These are phyloP conservation scores for Eilema caniola DNA, from an alignment of 2,888 invertebrate genomes.

Conservation along the genomic window DNA sequence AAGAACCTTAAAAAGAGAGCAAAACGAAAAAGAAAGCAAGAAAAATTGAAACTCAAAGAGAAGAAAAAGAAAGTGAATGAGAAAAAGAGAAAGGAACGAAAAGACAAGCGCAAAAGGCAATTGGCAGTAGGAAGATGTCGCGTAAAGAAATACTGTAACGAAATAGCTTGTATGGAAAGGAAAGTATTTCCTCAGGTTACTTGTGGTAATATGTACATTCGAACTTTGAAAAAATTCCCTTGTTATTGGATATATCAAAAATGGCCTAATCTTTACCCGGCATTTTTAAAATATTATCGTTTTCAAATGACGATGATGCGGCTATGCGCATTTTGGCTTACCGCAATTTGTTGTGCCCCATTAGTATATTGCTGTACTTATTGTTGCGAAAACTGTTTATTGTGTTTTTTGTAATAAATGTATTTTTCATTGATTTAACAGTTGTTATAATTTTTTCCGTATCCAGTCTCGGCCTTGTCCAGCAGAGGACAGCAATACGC, in stretches of 20 bases:
- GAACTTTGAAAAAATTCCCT: slow-evolving; percentile 24
- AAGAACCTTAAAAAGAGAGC: background rate
- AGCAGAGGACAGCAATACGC: too few relatives aligned
- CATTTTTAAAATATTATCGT: slow-evolving; percentile 43
- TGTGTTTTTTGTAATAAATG: slow-evolving; percentile 10
- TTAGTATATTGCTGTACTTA: slow-evolving; percentile 52
- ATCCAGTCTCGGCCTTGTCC: too few relatives aligned
- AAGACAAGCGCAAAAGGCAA: background rate
- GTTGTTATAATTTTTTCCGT: background rate
- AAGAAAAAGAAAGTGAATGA: slow-evolving; percentile 6
- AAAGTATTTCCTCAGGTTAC: slow-evolving; percentile 24
- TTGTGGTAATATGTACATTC: slow-evolving; percentile 26
- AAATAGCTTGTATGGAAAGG: slow-evolving; percentile 16
- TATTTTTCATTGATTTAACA: background rate
- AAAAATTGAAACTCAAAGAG: background rate
- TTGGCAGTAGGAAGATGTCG: background rate
- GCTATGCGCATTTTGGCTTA: slow-evolving; percentile 44
- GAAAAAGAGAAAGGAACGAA: slow-evolving; percentile 1
- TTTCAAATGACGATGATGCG: slow-evolving; percentile 38
- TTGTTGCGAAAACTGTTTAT: slow-evolving; percentile 40
- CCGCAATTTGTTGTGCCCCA: slow-evolving; percentile 64
- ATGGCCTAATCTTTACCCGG: slow-evolving; percentile 55
- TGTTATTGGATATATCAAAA: slow-evolving; percentile 25
- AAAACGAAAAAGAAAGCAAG: background rate
- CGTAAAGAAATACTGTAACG: background rate